phyloP scores from a whole-genome alignment of 2,797 vertebrate species.

The Meriones psammophilus region DNA sequence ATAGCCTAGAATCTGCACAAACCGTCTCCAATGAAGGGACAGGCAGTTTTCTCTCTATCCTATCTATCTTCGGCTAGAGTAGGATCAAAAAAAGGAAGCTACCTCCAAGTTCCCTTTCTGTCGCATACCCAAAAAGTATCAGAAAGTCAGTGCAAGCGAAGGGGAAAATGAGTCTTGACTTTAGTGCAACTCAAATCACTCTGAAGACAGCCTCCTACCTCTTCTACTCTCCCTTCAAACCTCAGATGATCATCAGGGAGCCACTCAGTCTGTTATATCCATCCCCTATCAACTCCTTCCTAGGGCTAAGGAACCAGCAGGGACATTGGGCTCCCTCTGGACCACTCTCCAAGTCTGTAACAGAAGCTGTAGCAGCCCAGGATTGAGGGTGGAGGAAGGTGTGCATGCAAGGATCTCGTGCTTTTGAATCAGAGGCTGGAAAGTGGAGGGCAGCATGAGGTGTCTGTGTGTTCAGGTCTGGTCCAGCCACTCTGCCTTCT shows the following conservation, averaged over 20 bases:
- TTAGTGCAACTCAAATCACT: conserved; percentile 75
- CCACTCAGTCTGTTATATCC: conserved; percentile 30
- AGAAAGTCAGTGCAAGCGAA: conserved; percentile 57
- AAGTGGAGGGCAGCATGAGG: conserved; percentile 71
- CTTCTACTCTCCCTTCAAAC: conserved; percentile 46
- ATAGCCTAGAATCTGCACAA: conserved; percentile 48
- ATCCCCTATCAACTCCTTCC: conserved; percentile 73
- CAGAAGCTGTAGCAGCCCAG: conserved; percentile 79
- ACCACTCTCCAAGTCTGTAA: conserved; percentile 70
- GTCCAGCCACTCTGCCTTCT: conserved; percentile 95
- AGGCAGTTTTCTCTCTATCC: conserved; percentile 2
- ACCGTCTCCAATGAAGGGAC: conserved; percentile 36
- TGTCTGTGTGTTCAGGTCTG: conserved; percentile 90
- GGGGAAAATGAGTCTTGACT: conserved; percentile 60
- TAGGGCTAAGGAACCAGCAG: conserved; percentile 70
- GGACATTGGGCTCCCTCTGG: conserved; percentile 65
- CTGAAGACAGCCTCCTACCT: conserved; percentile 60
- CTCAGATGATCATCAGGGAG: conserved; percentile 54
- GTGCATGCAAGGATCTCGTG: conserved; percentile 83
- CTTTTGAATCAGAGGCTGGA: conserved; percentile 78
- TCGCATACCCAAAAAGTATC: conserved; percentile 30
- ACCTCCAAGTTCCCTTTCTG: conserved; percentile 56
- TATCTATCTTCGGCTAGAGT: conserved; percentile 40
- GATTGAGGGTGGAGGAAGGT: conserved; percentile 68
- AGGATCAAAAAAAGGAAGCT: conserved; percentile 26